Evolutionary conservation across 1,140 invertebrate species (phyloP), one percentile per base, ranked within the genome.

Genomic region (Drosophila trapezifrons): DNA sequence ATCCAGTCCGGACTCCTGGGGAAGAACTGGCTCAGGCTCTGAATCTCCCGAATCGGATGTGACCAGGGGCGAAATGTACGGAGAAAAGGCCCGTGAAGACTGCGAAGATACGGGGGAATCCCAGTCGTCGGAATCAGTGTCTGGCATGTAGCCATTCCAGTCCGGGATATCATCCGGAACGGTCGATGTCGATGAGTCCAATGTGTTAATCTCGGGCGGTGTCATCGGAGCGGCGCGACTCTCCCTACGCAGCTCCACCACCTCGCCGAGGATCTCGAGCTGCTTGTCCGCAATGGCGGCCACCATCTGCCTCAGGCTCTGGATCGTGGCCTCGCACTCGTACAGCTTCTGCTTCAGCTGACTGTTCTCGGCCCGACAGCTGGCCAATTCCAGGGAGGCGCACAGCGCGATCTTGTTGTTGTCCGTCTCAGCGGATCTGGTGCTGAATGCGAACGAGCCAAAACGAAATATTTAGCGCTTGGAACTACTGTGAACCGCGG

Each of bases 331-430:
- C 59, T 83, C 82, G 20, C 65, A 63, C 1, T 84, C 79, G 0
- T 17, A 15, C 2, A 91, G 46, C 35, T 91, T 80, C 32, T 81
- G 69, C 18, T 77, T 83, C 1, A 91, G 67, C 35, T 79, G 37
- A 63, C 70, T 78, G 25, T 90, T 91, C 51, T 91, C 90, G 5
- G 85, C 70, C 2, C 75, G 76, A 4, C 64, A 82, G 10, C 25
- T 54, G 22, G 66, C 72, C 52, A 90, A 37, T 10, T 90, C 90
- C 8, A 76, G n/a, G 3, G 76, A 74, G 8, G 74, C 73, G 22
- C 75, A 86, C 1, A 75, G 54, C 0, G 72, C 59, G 25, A 73
- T 65, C 57, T 87, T 87, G 0, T 47, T 56, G 56, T 65, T 84
- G 27, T 86, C 82, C 22, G 83, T 47, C 17, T 82, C 76, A 0